These are phyloP conservation scores for Ctenopoma multispine DNA, from an alignment of 2,797 vertebrate genomes.

Conservation along the genomic window DNA sequence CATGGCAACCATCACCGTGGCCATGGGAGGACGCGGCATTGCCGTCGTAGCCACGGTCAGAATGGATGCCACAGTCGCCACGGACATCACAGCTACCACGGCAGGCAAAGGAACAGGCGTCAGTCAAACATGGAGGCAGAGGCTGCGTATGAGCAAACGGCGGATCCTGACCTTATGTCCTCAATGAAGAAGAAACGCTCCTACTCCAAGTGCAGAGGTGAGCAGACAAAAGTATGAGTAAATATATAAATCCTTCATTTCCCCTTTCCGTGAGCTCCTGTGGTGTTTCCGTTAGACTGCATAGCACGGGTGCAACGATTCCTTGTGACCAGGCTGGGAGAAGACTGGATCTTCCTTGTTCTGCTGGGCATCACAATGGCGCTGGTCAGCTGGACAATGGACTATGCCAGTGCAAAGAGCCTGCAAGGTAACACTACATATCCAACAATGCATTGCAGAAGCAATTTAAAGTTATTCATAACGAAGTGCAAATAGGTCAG, in stretches of 20 bases:
- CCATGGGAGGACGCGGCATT: slow-evolving; percentile 43
- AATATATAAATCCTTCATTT: rapidly evolving
- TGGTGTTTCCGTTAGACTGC: slow-evolving; percentile 82
- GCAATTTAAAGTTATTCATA: too few relatives aligned
- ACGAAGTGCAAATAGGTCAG: neutral
- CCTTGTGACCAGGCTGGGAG: slow-evolving; percentile 89
- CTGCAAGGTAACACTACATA: slow-evolving; percentile 86
- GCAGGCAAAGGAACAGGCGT: slow-evolving; percentile 49
- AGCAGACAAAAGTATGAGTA: slow-evolving; percentile 5
- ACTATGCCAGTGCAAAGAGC: slow-evolving; percentile 94
- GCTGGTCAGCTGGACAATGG: slow-evolving; percentile 96
- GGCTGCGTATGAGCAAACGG: slow-evolving; percentile 11
- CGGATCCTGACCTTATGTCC: slow-evolving; percentile 51
- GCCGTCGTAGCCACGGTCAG: slow-evolving; percentile 58
- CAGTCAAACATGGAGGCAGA: slow-evolving; percentile 56
- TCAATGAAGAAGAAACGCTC: slow-evolving; percentile 81
- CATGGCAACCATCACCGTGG: slow-evolving; percentile 64
- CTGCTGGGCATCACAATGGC: slow-evolving; percentile 95
- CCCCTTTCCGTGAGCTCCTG: neutral
- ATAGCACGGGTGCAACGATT: slow-evolving; percentile 85
- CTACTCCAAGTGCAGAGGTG: slow-evolving; percentile 93
- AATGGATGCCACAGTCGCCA: slow-evolving; percentile 65
- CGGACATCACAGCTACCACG: slow-evolving; percentile 46
- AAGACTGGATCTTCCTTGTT: slow-evolving; percentile 96
- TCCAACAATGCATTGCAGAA: neutral